phyloP scores from a whole-genome alignment of 2,113 vertebrate genomes.

The Charina bottae region DNA sequence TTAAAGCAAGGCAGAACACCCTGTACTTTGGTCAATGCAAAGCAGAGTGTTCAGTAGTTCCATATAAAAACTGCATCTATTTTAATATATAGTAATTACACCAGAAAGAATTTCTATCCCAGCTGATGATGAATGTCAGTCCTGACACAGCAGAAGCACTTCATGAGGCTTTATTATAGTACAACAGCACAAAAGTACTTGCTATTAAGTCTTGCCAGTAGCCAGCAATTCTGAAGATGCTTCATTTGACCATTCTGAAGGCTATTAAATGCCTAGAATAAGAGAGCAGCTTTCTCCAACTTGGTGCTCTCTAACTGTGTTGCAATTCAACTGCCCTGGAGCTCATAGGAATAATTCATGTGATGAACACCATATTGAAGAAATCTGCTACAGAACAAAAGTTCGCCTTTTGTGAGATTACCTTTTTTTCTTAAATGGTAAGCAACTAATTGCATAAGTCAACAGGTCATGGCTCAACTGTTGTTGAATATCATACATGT shows the following conservation, averaged over 20 bases:
- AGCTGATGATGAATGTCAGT: conserved; percentile 48
- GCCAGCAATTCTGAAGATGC: background rate
- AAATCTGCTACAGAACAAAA: background rate
- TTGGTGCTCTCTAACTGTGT: background rate
- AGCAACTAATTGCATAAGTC: conserved; percentile 5
- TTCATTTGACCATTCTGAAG: background rate
- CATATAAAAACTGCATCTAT: conserved; percentile 72
- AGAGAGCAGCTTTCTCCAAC: background rate
- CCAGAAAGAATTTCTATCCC: conserved; percentile 64
- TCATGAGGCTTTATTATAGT: conserved; percentile 48
- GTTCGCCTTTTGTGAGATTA: background rate
- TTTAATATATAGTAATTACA: conserved; percentile 73
- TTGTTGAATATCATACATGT: background rate
- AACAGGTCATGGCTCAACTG: background rate
- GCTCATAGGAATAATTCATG: background rate
- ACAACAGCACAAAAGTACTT: background rate
- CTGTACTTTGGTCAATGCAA: conserved; percentile 58
- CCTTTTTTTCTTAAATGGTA: conserved; percentile 1
- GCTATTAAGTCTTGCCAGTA: conserved; percentile 5
- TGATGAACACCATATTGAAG: background rate
- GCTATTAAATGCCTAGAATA: background rate
- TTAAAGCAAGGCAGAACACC: conserved; percentile 66
- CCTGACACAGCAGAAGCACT: conserved; percentile 46
- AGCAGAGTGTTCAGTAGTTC: conserved; percentile 59
- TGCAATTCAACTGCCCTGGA: background rate